phyloP scores from a whole-genome alignment of 2,797 vertebrate species.

The Caiman crocodilus region DNA sequence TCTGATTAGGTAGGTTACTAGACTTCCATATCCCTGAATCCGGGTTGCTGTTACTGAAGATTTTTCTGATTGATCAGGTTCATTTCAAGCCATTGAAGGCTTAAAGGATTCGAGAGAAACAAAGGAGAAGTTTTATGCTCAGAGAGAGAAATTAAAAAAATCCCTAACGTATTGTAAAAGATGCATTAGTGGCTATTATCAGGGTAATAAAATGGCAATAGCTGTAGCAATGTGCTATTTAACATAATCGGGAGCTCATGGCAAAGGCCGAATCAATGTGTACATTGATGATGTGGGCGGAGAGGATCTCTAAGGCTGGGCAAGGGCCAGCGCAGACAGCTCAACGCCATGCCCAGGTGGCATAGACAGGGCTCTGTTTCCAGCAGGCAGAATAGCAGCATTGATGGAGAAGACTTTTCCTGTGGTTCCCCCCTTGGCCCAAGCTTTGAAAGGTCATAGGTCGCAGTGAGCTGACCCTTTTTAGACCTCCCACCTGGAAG shows the following conservation, averaged over 20 bases:
- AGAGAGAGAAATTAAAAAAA: background rate
- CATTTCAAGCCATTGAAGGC: background rate
- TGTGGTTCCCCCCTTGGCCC: conserved; percentile 22
- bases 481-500: conserved; percentile 23
- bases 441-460: background rate
- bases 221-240: background rate
- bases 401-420: background rate
- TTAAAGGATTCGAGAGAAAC: background rate
- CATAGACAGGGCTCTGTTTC: background rate
- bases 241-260: background rate
- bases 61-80: conserved; percentile 20
- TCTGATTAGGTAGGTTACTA: background rate
- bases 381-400: background rate
- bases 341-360: background rate
- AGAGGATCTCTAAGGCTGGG: background rate
- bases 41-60: background rate
- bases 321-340: background rate
- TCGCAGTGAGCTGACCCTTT: conserved; percentile 51
- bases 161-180: background rate
- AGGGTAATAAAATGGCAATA: background rate
- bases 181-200: rapidly evolving
- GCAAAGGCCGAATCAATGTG: background rate
- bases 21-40: conserved; percentile 33
- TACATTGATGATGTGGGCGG: background rate
- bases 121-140: background rate